A percentile compares a stretch with the other conserved stretches of the same genome.
These are phyloP conservation scores for Erethizon dorsatum DNA, from an alignment of 2,797 vertebrate genomes.

Conservation along the genomic window DNA sequence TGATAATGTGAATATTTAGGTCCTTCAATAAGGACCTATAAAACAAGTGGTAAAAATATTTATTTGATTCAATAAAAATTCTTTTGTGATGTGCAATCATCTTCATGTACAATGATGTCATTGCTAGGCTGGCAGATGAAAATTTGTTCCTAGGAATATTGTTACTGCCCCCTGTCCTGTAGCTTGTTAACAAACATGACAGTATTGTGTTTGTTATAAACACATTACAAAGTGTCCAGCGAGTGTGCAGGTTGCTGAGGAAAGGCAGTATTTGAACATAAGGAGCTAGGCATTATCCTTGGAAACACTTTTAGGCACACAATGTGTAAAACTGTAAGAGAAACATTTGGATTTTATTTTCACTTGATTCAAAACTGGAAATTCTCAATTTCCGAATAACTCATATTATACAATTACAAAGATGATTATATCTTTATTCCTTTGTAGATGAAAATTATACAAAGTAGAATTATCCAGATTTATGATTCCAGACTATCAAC, in stretches of 20 bases:
- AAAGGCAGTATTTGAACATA: not conserved
- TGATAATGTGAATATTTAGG: not conserved
- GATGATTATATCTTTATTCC: not conserved
- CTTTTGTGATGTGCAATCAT: not conserved
- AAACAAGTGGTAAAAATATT: not conserved
- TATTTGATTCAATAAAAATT: not conserved
- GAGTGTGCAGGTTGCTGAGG: not conserved
- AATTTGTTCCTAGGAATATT: slow-evolving; percentile 6
- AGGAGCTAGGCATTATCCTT: not conserved
- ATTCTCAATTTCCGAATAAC: slow-evolving; percentile 10
- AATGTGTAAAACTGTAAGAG: not conserved
- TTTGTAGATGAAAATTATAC: not conserved
- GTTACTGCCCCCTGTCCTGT: not conserved
- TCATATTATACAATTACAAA: not conserved
- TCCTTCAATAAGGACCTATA: not conserved
- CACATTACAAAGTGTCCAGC: not conserved
- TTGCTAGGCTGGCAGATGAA: not conserved
- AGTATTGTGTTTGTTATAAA: not conserved
- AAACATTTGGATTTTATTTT: slow-evolving; percentile 18
- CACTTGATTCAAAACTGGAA: not conserved
- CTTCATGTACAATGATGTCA: not conserved
- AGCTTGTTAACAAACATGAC: not conserved
- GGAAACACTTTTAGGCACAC: not conserved
- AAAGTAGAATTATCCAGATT: not conserved
- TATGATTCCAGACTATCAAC: not conserved